These are phyloP conservation scores for Loripinus fragilis DNA, from an alignment of 2,888 invertebrate genomes.

Conservation along the genomic window DNA sequence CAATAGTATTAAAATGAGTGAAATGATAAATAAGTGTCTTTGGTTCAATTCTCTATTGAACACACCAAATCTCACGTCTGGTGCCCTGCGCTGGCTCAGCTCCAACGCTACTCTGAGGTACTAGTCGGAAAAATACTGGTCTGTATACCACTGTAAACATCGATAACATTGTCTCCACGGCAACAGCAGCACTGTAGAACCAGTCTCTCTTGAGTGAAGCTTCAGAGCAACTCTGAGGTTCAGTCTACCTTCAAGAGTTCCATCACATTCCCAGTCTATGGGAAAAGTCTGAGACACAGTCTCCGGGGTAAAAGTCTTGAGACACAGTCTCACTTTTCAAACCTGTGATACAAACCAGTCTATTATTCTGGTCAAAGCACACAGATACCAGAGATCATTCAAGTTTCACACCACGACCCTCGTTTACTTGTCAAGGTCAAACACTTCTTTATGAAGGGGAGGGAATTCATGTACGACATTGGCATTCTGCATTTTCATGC, in stretches of 20 bases:
- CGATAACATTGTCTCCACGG: neutral
- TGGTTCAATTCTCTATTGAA: neutral
- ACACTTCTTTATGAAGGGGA: conserved; percentile 80
- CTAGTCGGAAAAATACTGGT: neutral
- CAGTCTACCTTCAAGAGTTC: neutral
- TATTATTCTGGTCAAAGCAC: conserved; percentile 5
- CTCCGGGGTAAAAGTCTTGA: neutral
- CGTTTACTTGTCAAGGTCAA: conserved; percentile 38
- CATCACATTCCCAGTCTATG: neutral
- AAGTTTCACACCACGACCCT: neutral
- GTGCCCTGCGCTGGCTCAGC: neutral
- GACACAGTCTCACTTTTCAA: conserved; percentile 14
- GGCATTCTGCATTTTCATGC: conserved; percentile 79
- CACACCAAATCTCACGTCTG: neutral
- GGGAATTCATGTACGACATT: conserved; percentile 73
- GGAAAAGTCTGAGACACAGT: conserved; percentile 2
- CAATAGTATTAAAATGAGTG: no score
- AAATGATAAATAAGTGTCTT: neutral
- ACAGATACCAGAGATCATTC: conserved; percentile 7
- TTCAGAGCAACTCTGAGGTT: neutral
- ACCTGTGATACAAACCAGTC: neutral
- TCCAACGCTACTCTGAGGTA: conserved; percentile 5
- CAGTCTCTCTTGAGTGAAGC: neutral
- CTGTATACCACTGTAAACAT: conserved; percentile 3
- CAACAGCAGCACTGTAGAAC: neutral